Evolutionary conservation across 2,888 invertebrate genomes (phyloP).

Genomic region (Myopa tessellatipennis): DNA sequence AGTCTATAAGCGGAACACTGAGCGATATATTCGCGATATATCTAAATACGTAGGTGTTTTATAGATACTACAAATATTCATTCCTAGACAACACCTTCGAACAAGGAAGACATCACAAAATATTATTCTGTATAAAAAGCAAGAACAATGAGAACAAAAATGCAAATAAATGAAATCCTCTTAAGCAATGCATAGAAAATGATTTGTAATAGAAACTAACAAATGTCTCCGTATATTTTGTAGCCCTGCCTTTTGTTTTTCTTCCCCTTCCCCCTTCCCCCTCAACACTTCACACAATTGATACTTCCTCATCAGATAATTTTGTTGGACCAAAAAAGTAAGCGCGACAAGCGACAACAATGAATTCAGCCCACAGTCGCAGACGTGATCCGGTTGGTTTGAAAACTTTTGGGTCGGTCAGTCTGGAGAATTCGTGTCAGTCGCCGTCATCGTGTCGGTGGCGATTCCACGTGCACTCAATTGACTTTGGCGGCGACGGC

Average conservation of each 20-base stretch:
- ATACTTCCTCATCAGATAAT: constrained; percentile 29
- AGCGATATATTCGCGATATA: too few relatives aligned
- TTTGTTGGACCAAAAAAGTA: not conserved
- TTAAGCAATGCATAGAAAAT: too few relatives aligned
- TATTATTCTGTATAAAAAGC: too few relatives aligned
- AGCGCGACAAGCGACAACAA: constrained; percentile 15
- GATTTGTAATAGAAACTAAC: too few relatives aligned
- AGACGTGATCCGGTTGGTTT: constrained; percentile 14
- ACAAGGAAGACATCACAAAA: too few relatives aligned
- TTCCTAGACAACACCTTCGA: too few relatives aligned
- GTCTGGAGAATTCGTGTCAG: constrained; percentile 20
- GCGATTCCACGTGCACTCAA: constrained; percentile 20
- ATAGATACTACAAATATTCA: too few relatives aligned
- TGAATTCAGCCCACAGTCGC: constrained; percentile 2
- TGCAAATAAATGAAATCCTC: too few relatives aligned
- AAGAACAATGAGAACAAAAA: too few relatives aligned
- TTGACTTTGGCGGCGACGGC: not conserved
- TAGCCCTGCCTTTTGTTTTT: not conserved
- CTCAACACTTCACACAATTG: constrained; percentile 20
- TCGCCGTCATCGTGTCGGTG: not conserved
- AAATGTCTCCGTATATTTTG: not conserved
- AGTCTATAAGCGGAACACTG: too few relatives aligned
- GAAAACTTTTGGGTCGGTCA: constrained; percentile 15
- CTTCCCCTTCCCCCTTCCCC: not conserved
- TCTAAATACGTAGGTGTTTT: too few relatives aligned